A percentile compares a stretch with the other conserved stretches of the same genome.
phyloP scores from a whole-genome alignment of 2,888 invertebrate genomes.

The Apotomis turbidana region DNA sequence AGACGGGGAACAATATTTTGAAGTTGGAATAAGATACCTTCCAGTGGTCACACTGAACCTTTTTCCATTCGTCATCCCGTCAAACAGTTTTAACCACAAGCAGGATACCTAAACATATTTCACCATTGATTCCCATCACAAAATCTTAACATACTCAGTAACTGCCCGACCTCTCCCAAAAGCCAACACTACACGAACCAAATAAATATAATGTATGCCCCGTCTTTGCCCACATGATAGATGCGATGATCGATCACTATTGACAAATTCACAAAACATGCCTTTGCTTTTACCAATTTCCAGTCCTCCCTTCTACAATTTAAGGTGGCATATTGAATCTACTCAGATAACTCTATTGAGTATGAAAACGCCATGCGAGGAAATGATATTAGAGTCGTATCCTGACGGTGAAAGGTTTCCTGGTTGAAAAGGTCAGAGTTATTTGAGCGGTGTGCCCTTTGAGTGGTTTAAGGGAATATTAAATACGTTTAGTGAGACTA shows the following conservation, averaged over 20 bases:
- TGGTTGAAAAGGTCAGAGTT: constrained; percentile 21
- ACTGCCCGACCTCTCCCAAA: background rate
- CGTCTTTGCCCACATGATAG: constrained; percentile 27
- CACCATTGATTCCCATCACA: too few species aligned
- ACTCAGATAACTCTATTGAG: background rate
- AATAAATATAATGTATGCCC: constrained; percentile 3
- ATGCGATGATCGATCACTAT: constrained; percentile 37
- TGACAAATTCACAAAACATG: constrained; percentile 26
- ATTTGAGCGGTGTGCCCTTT: constrained; percentile 12
- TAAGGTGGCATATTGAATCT: constrained; percentile 9
- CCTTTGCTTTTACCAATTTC: background rate
- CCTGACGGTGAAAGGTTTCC: constrained; percentile 22
- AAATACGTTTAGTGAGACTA: background rate
- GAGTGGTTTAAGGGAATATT: background rate
- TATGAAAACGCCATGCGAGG: constrained; percentile 15
- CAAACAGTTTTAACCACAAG: too few species aligned
- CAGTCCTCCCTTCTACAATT: background rate
- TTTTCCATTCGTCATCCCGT: too few species aligned
- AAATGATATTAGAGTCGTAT: constrained; percentile 34
- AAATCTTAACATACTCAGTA: background rate
- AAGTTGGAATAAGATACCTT: too few species aligned
- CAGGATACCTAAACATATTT: too few species aligned
- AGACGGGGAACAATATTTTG: too few species aligned
- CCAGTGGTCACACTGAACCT: too few species aligned
- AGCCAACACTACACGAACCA: background rate